Evolutionary conservation across 1,140 invertebrate genomes (phyloP), one percentile per base, ranked within the genome.

Genomic region (Tachypleus tridentatus): DNA sequence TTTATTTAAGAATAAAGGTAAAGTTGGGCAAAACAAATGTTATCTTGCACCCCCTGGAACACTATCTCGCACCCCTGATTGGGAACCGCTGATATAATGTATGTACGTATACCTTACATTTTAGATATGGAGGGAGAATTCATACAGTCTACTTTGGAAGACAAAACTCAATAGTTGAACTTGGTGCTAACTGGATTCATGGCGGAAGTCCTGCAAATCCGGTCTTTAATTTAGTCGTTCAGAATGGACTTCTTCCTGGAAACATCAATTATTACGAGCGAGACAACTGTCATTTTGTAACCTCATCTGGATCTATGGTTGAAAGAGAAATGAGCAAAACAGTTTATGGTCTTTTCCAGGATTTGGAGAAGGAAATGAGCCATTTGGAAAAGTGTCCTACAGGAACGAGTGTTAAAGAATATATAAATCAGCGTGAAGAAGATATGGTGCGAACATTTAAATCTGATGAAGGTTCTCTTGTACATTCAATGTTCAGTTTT

Each of bases 161-260:
- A 11, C 11, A 50, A 67, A 68, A 47, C 60, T 64, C 56, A 65
- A 51, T 51, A 62, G 47, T 92, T 5, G 91, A 95, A 75, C 67
- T 93, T 10, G 91, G 91, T 4, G 90, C 87, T 48, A 87, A 92
- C 74, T 95, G 89, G 88, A 93, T 91, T 70, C 90, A 93, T 71
- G 90, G 91, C 10, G 83, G 91, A 74, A 77, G 83, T 65, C 77
- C 83, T 64, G 80, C 85, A 48, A 88, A 92, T 76, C 72, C 80
- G 7, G 83, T 88, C 2, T 89, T 81, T 72, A 75, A 86, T 62
- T 61, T 72, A 54, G 61, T 66, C n/a, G n/a, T 52, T 11, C 48
- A 56, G n/a, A 61, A 69, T 48, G 58, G 59, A 51, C 53, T 68
- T 11, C 51, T 70, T 3, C 48, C 67, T 58, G 52, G 54, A 51